Conservation (phyloP, 1,140 invertebrate genomes). For the Drosophila melanica region DNA sequence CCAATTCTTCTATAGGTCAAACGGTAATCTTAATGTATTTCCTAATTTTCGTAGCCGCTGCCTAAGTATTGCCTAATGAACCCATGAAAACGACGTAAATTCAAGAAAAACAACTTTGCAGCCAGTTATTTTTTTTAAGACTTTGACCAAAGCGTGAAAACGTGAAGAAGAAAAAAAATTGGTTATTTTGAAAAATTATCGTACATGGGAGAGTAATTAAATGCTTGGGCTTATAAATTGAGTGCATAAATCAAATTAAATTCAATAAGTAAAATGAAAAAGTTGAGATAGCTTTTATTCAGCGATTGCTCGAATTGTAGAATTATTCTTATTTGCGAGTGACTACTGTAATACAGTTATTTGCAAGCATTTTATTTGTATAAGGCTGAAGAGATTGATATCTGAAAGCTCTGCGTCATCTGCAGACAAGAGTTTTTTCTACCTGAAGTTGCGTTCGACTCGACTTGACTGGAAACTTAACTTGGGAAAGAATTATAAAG, state of each 20-base stretch:
- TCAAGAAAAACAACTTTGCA: conserved; percentile 41
- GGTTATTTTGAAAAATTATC: not conserved
- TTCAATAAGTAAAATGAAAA: no score
- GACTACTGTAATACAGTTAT: not conserved
- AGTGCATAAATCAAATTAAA: no score
- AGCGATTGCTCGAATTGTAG: no score
- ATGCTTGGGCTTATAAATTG: no score
- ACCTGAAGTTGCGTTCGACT: conserved; percentile 18
- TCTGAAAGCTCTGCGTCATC: conserved; percentile 23
- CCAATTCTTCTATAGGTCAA: conserved; percentile 27
- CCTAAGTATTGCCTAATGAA: conserved; percentile 41
- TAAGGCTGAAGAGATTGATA: not conserved
- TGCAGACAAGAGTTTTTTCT: conserved; percentile 9
- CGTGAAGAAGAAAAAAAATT: conserved; percentile 1
- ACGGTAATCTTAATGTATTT: conserved; percentile 25
- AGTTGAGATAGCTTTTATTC: no score
- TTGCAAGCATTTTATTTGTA: conserved; percentile 2
- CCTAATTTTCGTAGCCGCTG: conserved; percentile 27
- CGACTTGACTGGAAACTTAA: not conserved
- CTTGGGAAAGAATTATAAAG: conserved; percentile 37
- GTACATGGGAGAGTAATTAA: not conserved
- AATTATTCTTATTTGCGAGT: not conserved
- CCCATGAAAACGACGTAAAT: conserved; percentile 15
- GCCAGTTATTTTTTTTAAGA: conserved; percentile 11
- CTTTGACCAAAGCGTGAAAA: conserved; percentile 32